Conservation (phyloP, 2,113 vertebrate genomes). For the Galbula dea region DNA sequence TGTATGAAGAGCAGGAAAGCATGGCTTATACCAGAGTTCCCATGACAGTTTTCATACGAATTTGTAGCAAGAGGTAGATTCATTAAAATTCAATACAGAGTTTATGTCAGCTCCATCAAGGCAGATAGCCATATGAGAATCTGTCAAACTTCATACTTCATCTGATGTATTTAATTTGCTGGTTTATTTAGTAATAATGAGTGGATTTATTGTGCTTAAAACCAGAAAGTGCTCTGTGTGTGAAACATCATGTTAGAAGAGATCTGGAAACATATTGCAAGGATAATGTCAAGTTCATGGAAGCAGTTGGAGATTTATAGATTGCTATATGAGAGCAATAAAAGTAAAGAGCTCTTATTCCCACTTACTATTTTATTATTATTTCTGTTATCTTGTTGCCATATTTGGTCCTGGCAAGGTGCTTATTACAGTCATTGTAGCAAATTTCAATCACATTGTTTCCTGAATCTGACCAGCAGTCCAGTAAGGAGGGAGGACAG, state of each 20-base stretch:
- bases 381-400: neutral
- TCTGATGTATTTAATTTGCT: constrained; percentile 23
- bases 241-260: neutral
- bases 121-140: constrained; percentile 50
- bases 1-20: constrained; percentile 27
- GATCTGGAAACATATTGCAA: neutral
- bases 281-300: neutral
- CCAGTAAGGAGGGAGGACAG: neutral
- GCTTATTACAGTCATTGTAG: neutral
- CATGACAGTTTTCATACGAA: constrained; percentile 31
- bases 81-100: constrained; percentile 62
- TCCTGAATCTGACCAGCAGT: neutral
- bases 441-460: neutral
- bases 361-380: neutral
- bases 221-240: neutral
- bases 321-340: neutral
- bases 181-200: constrained; percentile 36
- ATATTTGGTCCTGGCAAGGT: neutral
- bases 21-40: constrained; percentile 1
- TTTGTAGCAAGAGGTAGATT: constrained; percentile 47
- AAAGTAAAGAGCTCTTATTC: neutral
- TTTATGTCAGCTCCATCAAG: neutral
- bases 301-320: neutral
- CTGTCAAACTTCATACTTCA: neutral
- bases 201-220: constrained; percentile 7